phyloP scores from a whole-genome alignment of 2,797 vertebrate genomes.

The Pachyuromys duprasi region DNA sequence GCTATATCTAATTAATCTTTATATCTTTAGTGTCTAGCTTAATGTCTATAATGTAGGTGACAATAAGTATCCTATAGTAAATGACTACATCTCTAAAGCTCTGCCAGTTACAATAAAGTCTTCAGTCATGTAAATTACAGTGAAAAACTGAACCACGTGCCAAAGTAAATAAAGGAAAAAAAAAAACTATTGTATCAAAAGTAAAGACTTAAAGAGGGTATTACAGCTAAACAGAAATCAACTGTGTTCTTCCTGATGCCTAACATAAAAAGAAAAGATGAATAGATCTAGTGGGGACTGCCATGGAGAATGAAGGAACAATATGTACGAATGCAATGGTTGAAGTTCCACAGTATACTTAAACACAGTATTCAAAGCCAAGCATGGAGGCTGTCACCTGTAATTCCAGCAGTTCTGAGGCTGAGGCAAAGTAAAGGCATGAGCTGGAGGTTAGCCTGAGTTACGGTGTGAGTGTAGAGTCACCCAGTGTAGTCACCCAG shows the following conservation, averaged over 20 bases:
- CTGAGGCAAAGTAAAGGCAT: neutral
- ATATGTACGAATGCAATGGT: neutral
- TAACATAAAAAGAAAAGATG: neutral
- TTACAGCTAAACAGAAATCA: neutral
- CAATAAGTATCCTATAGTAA: neutral
- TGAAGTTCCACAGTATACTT: neutral
- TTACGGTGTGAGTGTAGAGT: neutral
- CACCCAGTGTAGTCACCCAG: too few species aligned
- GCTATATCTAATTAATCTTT: conserved; percentile 37
- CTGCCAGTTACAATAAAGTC: neutral
- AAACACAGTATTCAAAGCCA: neutral
- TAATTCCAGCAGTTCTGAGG: neutral
- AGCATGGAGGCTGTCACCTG: neutral
- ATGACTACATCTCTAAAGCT: neutral
- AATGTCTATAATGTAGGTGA: neutral
- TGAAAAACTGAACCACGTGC: neutral
- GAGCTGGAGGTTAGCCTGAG: neutral
- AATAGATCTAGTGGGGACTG: neutral
- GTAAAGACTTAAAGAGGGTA: neutral
- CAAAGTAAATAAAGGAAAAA: neutral
- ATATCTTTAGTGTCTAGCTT: neutral
- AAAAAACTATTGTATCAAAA: conserved; percentile 3
- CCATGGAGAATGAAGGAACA: neutral
- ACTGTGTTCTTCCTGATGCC: neutral
- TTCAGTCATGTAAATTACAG: neutral